Conservation (phyloP, 2,888 invertebrate genomes). For the Epistrophe grossulariae region DNA sequence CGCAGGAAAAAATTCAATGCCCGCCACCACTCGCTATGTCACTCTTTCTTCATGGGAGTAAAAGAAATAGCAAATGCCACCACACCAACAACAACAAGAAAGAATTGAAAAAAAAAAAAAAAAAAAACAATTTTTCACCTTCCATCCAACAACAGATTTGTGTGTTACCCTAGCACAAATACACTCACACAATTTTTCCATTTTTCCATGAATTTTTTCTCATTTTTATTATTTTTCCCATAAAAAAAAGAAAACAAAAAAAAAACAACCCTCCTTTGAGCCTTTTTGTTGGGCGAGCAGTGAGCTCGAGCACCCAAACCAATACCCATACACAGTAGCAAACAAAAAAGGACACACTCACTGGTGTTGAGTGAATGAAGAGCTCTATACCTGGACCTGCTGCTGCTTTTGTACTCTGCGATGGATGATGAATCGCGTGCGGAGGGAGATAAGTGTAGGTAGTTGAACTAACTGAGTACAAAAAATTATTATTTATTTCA, state of each 20-base stretch:
- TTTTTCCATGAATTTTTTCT: constrained; percentile 53
- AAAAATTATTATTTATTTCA: constrained; percentile 34
- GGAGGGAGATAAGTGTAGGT: not conserved
- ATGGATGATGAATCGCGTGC: constrained; percentile 50
- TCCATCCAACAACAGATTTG: constrained; percentile 40
- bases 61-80: constrained; percentile 60
- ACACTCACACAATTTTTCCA: constrained; percentile 71
- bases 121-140: constrained; percentile 52
- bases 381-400: constrained; percentile 20
- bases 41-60: constrained; percentile 37
- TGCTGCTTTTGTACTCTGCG: constrained; percentile 2
- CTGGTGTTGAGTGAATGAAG: constrained; percentile 44
- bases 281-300: constrained; percentile 33
- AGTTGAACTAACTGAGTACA: constrained; percentile 5
- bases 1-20: constrained; percentile 83
- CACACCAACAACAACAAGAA: constrained; percentile 7
- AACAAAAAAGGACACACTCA: constrained; percentile 54
- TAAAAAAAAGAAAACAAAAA: constrained; percentile 36
- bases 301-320: constrained; percentile 44
- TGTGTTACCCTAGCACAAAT: constrained; percentile 62
- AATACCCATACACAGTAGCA: constrained; percentile 38
- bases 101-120: not conserved
- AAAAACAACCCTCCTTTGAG: constrained; percentile 42
- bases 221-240: constrained; percentile 33
- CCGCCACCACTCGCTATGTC: constrained; percentile 22